Conservation (phyloP, 2,888 invertebrate genomes). For the Tetheella fluctuosa region DNA sequence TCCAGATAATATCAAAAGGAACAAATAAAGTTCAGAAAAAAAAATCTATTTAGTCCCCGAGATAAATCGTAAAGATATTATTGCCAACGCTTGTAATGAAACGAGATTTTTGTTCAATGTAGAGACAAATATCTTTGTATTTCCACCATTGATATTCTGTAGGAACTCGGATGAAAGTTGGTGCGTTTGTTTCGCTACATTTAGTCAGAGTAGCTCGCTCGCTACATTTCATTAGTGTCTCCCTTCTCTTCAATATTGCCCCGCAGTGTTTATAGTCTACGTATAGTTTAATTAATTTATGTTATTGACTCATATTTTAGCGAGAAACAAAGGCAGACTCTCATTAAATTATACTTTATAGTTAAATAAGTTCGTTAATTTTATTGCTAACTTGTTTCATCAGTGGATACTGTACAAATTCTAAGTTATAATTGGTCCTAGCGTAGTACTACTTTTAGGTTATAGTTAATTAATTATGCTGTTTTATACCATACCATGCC, state of each 20-base stretch:
- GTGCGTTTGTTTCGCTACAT: slow-evolving; percentile 75
- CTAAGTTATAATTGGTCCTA: too few species aligned
- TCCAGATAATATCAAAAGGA: background rate
- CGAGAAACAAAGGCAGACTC: slow-evolving; percentile 31
- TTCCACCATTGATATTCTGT: slow-evolving; percentile 56
- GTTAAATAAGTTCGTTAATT: background rate
- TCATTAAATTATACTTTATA: background rate
- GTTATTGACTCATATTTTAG: slow-evolving; percentile 59
- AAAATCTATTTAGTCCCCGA: slow-evolving; percentile 8
- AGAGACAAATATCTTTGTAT: slow-evolving; percentile 45
- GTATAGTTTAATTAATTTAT: slow-evolving; percentile 73
- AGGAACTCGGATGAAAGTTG: slow-evolving; percentile 55
- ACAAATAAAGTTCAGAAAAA: slow-evolving; percentile 2
- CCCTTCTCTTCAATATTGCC: slow-evolving; percentile 64
- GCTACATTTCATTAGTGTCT: slow-evolving; percentile 78
- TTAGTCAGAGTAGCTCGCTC: slow-evolving; percentile 62
- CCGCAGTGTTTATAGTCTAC: slow-evolving; percentile 64
- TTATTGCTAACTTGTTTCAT: background rate
- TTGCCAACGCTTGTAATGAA: slow-evolving; percentile 14
- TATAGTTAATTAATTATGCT: too few species aligned
- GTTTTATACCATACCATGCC: too few species aligned
- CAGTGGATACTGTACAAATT: background rate
- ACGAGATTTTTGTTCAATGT: slow-evolving; percentile 39
- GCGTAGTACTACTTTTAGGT: too few species aligned
- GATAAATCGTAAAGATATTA: slow-evolving; percentile 14